These are phyloP conservation scores for Panopea generosa DNA, from an alignment of 2,888 invertebrate species.

Conservation along the genomic window DNA sequence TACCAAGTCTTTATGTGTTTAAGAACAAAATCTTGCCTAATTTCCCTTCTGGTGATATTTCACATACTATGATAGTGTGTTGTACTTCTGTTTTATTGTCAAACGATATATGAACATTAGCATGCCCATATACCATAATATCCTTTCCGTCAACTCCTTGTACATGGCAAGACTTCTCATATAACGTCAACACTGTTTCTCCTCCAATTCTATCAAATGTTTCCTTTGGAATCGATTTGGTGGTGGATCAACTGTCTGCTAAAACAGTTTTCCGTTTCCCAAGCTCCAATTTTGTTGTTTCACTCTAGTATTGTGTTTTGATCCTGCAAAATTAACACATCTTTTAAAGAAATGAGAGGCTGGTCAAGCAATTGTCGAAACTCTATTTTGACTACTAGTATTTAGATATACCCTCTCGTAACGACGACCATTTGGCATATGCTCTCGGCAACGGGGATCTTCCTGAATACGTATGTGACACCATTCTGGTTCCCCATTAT, in stretches of 20 bases:
- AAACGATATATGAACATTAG: background rate
- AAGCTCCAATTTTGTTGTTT: no score
- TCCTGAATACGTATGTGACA: no score
- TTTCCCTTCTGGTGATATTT: conserved; percentile 7
- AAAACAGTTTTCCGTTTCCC: conserved; percentile 3
- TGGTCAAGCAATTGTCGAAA: no score
- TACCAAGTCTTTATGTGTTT: conserved; percentile 22
- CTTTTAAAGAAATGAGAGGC: no score
- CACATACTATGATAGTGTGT: conserved; percentile 26
- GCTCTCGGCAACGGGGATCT: no score
- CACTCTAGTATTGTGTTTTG: no score
- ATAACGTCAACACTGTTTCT: background rate
- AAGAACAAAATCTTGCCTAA: conserved; percentile 5
- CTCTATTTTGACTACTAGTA: no score
- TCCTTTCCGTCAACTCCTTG: conserved; percentile 21
- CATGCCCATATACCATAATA: conserved; percentile 11
- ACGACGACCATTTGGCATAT: no score
- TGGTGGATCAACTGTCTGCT: conserved; percentile 41
- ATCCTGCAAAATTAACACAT: no score
- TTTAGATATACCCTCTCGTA: no score
- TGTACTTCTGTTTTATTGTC: background rate
- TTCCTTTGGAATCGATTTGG: conserved; percentile 32
- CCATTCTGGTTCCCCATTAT: no score
- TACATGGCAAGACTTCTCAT: background rate
- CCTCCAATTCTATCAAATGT: conserved; percentile 9